A percentile compares a stretch with the other conserved stretches of the same genome.
These are phyloP conservation scores for Eupithecia vulgata DNA, from an alignment of 2,888 invertebrate genomes.

Conservation along the genomic window DNA sequence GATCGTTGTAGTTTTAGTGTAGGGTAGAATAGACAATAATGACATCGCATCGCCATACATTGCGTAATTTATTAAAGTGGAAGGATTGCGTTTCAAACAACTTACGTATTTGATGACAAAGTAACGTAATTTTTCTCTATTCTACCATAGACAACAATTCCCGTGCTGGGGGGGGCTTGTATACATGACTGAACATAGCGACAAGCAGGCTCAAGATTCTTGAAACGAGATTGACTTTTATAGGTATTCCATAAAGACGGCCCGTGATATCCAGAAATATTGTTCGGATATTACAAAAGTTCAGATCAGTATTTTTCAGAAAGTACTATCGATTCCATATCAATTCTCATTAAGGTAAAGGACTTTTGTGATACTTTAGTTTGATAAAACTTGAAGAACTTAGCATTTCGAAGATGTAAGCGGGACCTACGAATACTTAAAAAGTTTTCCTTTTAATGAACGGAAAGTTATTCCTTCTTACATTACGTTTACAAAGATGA, in stretches of 20 bases:
- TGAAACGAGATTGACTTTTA: not conserved
- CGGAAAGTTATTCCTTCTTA: not conserved
- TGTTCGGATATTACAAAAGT: slow-evolving; percentile 39
- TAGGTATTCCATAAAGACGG: not conserved
- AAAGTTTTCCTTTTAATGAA: slow-evolving; percentile 10
- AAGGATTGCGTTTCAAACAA: too few species aligned
- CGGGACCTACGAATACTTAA: not conserved
- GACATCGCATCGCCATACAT: too few species aligned
- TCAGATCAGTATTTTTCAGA: slow-evolving; percentile 26
- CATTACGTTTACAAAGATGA: not conserved
- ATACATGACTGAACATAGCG: not conserved
- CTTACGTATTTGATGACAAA: too few species aligned
- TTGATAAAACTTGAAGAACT: slow-evolving; percentile 25
- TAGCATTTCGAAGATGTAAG: slow-evolving; percentile 8
- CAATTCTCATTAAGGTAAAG: slow-evolving; percentile 34
- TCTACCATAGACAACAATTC: too few species aligned
- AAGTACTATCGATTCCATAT: slow-evolving; percentile 22
- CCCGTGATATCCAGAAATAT: slow-evolving; percentile 15
- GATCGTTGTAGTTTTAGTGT: too few species aligned
- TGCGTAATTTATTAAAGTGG: too few species aligned
- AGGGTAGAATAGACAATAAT: too few species aligned
- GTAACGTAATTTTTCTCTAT: too few species aligned
- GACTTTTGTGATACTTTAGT: slow-evolving; percentile 27
- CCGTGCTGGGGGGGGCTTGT: too few species aligned
- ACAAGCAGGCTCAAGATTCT: not conserved